A percentile compares a stretch with the other conserved stretches of the same genome.
phyloP scores from a whole-genome alignment of 2,888 invertebrate genomes.

The Caenorhabditis plicata region DNA sequence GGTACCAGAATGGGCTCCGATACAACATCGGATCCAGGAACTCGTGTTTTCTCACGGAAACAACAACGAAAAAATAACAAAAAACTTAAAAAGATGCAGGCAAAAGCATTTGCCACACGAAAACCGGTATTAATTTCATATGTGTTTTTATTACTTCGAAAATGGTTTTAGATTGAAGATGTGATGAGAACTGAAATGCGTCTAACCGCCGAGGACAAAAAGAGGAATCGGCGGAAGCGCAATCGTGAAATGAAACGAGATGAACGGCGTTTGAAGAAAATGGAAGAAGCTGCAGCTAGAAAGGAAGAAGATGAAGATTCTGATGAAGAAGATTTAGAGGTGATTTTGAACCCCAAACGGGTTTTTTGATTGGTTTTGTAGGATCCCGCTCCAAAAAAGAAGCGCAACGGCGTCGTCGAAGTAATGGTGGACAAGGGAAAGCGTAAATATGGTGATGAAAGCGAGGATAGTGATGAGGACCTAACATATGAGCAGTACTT shows the following conservation, averaged over 20 bases:
- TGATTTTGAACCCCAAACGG: neutral
- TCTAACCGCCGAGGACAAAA: constrained; percentile 30
- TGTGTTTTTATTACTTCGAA: neutral
- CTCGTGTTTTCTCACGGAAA: constrained; percentile 42
- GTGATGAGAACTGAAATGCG: constrained; percentile 35
- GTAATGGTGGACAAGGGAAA: constrained; percentile 25
- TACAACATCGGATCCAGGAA: too few relatives aligned
- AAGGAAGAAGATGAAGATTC: constrained; percentile 5
- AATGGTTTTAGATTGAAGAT: constrained; percentile 33
- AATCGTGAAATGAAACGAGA: constrained; percentile 22
- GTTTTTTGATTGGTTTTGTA: constrained; percentile 3
- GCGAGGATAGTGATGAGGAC: constrained; percentile 30
- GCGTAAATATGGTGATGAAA: constrained; percentile 27
- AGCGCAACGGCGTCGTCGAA: constrained; percentile 10
- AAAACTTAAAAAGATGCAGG: constrained; percentile 46
- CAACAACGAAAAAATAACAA: constrained; percentile 39
- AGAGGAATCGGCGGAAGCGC: constrained; percentile 27
- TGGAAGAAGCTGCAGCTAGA: constrained; percentile 7
- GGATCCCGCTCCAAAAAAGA: neutral
- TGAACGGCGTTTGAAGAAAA: constrained; percentile 4
- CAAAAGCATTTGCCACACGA: constrained; percentile 30
- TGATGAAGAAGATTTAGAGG: constrained; percentile 11
- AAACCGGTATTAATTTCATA: constrained; percentile 8
- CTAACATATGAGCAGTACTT: constrained; percentile 41
- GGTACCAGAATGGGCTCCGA: too few relatives aligned